These are phyloP conservation scores for Abrostola triplasia DNA, from an alignment of 2,888 invertebrate species.

Conservation along the genomic window DNA sequence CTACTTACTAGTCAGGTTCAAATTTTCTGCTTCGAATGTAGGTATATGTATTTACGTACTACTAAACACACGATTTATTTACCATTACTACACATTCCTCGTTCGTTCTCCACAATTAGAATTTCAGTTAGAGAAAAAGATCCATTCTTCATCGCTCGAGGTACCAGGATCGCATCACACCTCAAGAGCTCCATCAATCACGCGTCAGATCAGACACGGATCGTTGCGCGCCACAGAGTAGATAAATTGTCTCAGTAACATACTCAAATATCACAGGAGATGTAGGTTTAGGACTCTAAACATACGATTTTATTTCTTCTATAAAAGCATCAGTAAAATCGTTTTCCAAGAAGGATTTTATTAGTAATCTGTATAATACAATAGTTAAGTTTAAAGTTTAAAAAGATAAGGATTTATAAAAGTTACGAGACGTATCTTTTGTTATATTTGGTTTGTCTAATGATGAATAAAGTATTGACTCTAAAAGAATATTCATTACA, in stretches of 20 bases:
- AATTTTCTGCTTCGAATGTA: no score
- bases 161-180: conserved; percentile 59
- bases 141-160: conserved; percentile 16
- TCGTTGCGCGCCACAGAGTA: conserved; percentile 58
- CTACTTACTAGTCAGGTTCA: no score
- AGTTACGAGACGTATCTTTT: no score
- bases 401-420: no score
- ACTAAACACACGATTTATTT: conserved; percentile 4
- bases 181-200: conserved; percentile 72
- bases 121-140: not conserved
- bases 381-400: no score
- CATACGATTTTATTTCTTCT: conserved; percentile 12
- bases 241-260: conserved; percentile 68
- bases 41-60: no score
- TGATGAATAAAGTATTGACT: no score
- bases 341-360: not conserved
- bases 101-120: not conserved
- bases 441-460: no score
- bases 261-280: conserved; percentile 49
- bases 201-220: conserved; percentile 69
- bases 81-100: not conserved
- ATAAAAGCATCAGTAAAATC: not conserved
- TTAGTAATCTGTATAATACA: no score
- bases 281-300: conserved; percentile 21
- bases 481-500: no score